A percentile compares a stretch with the other conserved stretches of the same genome.
Evolutionary conservation across 2,113 vertebrate species (phyloP).

Genomic region (Aptenodytes forsteri): DNA sequence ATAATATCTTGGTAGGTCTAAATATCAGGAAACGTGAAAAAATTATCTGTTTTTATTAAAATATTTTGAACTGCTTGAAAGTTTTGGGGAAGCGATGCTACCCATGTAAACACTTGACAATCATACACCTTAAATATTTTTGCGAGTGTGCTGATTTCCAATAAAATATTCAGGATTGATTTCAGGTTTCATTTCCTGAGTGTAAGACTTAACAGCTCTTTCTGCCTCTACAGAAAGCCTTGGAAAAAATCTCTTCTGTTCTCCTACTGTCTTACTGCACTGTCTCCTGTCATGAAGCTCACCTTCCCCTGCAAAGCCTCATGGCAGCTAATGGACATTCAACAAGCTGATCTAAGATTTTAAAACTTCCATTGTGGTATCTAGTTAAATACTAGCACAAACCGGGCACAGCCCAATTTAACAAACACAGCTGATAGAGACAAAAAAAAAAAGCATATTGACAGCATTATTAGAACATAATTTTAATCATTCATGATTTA

Average conservation of each 20-base stretch:
- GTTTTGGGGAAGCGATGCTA: background rate
- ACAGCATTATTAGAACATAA: background rate
- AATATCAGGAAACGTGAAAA: background rate
- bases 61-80: background rate
- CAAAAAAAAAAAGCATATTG: background rate
- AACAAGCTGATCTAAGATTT: background rate
- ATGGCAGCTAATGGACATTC: background rate
- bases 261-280: background rate
- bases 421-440: background rate
- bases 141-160: background rate
- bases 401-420: background rate
- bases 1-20: background rate
- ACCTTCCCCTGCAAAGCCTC: background rate
- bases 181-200: background rate
- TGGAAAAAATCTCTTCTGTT: background rate
- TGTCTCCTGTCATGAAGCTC: background rate
- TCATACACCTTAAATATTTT: background rate
- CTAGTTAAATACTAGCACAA: background rate
- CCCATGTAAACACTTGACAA: background rate
- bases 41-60: background rate
- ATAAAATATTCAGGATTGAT: background rate
- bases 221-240: background rate
- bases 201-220: background rate
- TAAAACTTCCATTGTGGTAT: accelerated
- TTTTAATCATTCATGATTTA: background rate